These are phyloP conservation scores for Nymphalis io DNA, from an alignment of 1,140 invertebrate genomes.

Conservation along the genomic window DNA sequence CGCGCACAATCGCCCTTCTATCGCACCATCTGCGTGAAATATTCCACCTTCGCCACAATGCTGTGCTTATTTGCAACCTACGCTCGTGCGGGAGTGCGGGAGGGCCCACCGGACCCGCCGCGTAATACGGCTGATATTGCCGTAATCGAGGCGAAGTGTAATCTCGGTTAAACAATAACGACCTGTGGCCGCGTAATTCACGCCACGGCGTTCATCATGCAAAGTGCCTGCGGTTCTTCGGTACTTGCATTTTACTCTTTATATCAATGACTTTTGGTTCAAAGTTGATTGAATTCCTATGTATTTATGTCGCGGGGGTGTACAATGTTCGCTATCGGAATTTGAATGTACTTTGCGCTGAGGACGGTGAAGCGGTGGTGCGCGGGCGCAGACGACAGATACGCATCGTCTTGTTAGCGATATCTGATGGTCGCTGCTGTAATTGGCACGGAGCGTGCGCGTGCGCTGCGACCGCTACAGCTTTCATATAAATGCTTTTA, in stretches of 20 bases:
- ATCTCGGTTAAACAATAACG: conserved; percentile 57
- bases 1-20: conserved; percentile 60
- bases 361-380: conserved; percentile 36
- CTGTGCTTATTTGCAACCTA: conserved; percentile 35
- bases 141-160: not conserved
- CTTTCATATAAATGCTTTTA: conserved; percentile 53
- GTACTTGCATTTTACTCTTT: conserved; percentile 13
- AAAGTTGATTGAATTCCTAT: not conserved
- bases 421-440: conserved; percentile 74
- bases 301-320: conserved; percentile 60
- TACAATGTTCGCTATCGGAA: conserved; percentile 56
- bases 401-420: conserved; percentile 77
- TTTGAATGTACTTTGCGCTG: conserved; percentile 57
- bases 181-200: conserved; percentile 76
- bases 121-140: conserved; percentile 27
- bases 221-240: conserved; percentile 50
- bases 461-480: conserved; percentile 29
- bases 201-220: conserved; percentile 74
- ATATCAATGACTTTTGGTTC: conserved; percentile 25
- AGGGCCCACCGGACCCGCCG: not conserved
- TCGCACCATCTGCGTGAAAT: conserved; percentile 76
- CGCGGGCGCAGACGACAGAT: conserved; percentile 56
- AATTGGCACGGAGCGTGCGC: conserved; percentile 69
- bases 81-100: not conserved
- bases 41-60: conserved; percentile 64